Percentiles rank a stretch among this genome's conserved stretches.
phyloP scores from a whole-genome alignment of 2,888 invertebrate genomes.

The Lamellibrachia satsuma region DNA sequence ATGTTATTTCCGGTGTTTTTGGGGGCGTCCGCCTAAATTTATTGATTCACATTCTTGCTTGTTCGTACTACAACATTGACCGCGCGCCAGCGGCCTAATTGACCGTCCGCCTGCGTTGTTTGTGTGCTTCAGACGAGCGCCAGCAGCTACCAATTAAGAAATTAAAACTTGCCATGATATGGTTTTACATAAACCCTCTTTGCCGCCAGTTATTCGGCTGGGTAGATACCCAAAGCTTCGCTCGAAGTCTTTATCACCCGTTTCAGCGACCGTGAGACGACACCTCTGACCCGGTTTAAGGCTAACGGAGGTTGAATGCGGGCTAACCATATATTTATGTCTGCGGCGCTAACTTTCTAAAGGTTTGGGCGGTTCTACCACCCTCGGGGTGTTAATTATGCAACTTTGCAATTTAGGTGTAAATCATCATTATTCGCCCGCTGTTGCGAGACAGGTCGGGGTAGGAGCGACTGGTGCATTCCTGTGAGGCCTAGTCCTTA shows the following conservation, averaged over 20 bases:
- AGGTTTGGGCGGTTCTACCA: background rate
- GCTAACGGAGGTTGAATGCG: background rate
- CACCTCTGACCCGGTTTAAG: background rate
- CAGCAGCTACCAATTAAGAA: background rate
- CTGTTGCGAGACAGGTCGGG: background rate
- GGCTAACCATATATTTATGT: background rate
- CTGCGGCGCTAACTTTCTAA: background rate
- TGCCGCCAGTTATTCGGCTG: background rate
- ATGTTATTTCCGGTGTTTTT: no score
- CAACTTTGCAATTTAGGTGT: conserved; percentile 12
- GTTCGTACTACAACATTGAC: no score
- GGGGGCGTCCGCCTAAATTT: no score
- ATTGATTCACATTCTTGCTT: no score
- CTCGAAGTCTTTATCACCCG: background rate
- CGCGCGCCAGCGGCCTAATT: background rate
- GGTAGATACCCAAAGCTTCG: background rate
- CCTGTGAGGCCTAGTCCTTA: background rate
- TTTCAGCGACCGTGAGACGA: background rate
- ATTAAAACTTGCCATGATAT: background rate
- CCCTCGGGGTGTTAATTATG: background rate
- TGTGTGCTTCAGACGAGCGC: background rate
- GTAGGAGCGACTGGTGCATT: background rate
- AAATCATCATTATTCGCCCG: background rate
- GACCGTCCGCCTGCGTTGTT: background rate
- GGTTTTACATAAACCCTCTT: background rate